Conservation (phyloP, 2,888 invertebrate species). For the Diogma glabrata region DNA sequence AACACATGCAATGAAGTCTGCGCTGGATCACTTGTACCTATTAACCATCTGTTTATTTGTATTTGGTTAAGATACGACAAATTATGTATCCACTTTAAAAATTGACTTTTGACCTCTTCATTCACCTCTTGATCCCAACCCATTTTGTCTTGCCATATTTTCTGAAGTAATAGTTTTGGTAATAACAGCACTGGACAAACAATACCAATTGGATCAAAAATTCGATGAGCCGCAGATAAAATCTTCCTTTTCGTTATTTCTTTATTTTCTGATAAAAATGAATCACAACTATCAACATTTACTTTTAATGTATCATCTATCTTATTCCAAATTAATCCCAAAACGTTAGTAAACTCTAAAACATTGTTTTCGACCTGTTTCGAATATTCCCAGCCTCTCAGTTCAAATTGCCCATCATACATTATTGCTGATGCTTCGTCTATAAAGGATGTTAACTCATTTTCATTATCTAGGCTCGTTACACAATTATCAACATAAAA, state of each 20-base stretch:
- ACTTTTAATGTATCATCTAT: not conserved
- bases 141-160: not conserved
- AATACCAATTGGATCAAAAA: not conserved
- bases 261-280: not conserved
- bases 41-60: not conserved
- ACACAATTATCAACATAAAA: constrained; percentile 10
- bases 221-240: not conserved
- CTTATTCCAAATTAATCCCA: not conserved
- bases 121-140: constrained; percentile 5
- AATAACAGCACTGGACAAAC: not conserved
- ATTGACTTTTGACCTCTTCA: not conserved
- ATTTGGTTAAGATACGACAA: not conserved
- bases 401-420: not conserved
- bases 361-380: not conserved
- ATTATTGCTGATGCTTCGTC: too few species aligned
- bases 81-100: not conserved
- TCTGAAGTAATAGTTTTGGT: not conserved
- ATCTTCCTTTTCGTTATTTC: not conserved
- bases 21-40: not conserved
- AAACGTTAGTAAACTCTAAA: not conserved
- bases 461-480: not conserved
- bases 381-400: not conserved
- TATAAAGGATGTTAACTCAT: too few species aligned
- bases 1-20: not conserved
- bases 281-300: not conserved